Percentiles rank a stretch among this genome's conserved stretches.
These are phyloP conservation scores for Acipenser oxyrinchus DNA, from an alignment of 2,797 vertebrate genomes.

Conservation along the genomic window DNA sequence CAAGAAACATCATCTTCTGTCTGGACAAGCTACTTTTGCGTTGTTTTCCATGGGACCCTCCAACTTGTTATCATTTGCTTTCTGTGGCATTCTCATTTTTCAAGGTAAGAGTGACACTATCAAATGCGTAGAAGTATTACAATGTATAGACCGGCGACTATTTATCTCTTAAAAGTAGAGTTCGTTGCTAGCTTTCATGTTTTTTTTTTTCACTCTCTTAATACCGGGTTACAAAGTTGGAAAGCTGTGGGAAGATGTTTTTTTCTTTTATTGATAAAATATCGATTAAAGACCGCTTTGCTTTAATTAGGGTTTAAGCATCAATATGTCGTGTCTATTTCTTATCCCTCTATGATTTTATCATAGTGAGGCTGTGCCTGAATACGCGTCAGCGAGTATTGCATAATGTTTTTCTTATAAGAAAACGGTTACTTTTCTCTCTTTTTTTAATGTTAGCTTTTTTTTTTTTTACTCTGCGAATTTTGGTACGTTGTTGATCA, in stretches of 20 bases:
- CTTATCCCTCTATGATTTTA: too few species aligned
- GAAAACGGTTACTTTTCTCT: too few species aligned
- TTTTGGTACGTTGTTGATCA: too few species aligned
- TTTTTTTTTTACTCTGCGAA: too few species aligned
- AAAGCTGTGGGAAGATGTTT: slow-evolving; percentile 17
- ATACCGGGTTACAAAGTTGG: slow-evolving; percentile 9
- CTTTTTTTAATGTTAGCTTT: too few species aligned
- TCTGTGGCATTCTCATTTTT: slow-evolving; percentile 43
- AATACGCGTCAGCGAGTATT: too few species aligned
- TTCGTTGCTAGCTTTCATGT: slow-evolving; percentile 12
- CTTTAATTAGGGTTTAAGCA: too few species aligned
- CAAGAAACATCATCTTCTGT: neutral
- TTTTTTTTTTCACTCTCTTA: slow-evolving; percentile 12
- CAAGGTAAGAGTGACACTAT: slow-evolving; percentile 49
- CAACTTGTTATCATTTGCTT: slow-evolving; percentile 41
- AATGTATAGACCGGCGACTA: neutral
- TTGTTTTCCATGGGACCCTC: slow-evolving; percentile 44
- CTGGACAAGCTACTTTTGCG: neutral
- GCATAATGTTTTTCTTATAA: too few species aligned
- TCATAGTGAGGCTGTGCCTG: too few species aligned
- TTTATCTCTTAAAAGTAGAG: neutral
- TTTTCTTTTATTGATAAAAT: slow-evolving; percentile 25
- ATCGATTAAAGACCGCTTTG: neutral
- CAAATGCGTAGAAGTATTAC: neutral
- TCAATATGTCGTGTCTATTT: too few species aligned